Base-by-base conservation (phyloP, 2,113 vertebrate genomes). In the Dipodomys stephensi region DNA sequence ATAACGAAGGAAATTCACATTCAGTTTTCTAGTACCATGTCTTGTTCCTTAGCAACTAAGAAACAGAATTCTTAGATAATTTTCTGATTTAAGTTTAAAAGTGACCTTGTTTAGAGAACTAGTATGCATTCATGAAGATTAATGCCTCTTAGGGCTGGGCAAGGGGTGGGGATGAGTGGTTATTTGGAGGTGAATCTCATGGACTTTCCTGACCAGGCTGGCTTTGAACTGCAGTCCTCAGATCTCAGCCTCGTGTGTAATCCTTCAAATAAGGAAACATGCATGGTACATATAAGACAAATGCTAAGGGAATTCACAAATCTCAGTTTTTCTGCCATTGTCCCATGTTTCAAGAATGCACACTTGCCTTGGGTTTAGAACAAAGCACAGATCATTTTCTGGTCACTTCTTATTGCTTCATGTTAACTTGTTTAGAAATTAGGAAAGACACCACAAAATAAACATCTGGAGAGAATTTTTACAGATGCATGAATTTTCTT, bases 61-160 rank as follows among this genome's bases (percentile, higher is more conserved):
- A 32, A 65, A 20, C 49, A 71, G 77, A 90, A 83, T 72, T 77
- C n/a, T 83, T 83, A 73, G 60, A 30, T 68, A 46, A 30, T 78
- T 90, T 79, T 7, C 72, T 46, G 28, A 62, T 83, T 88, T 79
- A 62, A 80, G 44, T 62, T 76, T 73, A 53, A 94, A 78, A 35
- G 83, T 19, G 35, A 39, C 64, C 44, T 32, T 49, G 57, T 72
- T 83, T 88, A 74, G 83, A 84, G 62, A 71, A 5, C 7, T 88
- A 22, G 19, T 71, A 44, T 91, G 6, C 83, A 8, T 53, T 90
- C 28, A 57, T 27, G 39, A 88, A 84, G 73, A 80, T 28, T 16
- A 44, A 20, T 35, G n/a, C 23, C 16, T 76, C 84, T 83, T 49
- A 12, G 49, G 49, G 49, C 39, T 39, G 39, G 39, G 39, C 39